Conservation (phyloP, 2,113 vertebrate genomes). For the Chascanopsetta lugubris region DNA sequence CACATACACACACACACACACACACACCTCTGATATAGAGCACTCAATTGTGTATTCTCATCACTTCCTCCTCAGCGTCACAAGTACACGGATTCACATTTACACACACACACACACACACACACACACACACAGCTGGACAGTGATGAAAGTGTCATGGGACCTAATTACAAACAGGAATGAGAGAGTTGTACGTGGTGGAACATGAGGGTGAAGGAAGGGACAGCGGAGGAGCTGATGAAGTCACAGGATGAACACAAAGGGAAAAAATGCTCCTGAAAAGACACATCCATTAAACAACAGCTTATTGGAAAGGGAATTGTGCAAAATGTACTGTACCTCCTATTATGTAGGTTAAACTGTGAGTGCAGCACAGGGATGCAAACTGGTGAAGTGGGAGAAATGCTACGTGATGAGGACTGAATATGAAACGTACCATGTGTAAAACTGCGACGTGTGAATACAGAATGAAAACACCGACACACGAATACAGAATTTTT, state of each 20-base stretch:
- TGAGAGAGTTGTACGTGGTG: constrained; percentile 28
- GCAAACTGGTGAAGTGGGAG: background rate
- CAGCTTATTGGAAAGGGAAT: constrained; percentile 3
- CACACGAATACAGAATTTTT: no score
- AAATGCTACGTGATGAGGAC: background rate
- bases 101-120: constrained; percentile 19
- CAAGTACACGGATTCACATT: constrained; percentile 25
- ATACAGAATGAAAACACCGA: background rate
- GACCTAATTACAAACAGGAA: constrained; percentile 67
- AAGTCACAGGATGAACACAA: constrained; percentile 37
- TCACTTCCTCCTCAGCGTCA: constrained; percentile 42
- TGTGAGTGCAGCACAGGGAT: background rate
- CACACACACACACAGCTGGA: constrained; percentile 54
- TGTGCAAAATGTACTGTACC: background rate
- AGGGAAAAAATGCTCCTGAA: constrained; percentile 17
- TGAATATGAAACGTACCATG: background rate
- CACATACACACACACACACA: background rate
- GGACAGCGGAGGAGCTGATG: constrained; percentile 31
- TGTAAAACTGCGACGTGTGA: background rate
- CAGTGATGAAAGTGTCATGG: constrained; percentile 51
- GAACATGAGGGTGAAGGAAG: constrained; percentile 39
- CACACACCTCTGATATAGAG: constrained; percentile 44
- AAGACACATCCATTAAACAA: constrained; percentile 6
- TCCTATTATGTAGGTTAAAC: constrained; percentile 7
- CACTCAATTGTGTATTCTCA: constrained; percentile 33